Evolutionary conservation across 1,140 invertebrate species (phyloP).

Genomic region (Alviniconcha marisindica): DNA sequence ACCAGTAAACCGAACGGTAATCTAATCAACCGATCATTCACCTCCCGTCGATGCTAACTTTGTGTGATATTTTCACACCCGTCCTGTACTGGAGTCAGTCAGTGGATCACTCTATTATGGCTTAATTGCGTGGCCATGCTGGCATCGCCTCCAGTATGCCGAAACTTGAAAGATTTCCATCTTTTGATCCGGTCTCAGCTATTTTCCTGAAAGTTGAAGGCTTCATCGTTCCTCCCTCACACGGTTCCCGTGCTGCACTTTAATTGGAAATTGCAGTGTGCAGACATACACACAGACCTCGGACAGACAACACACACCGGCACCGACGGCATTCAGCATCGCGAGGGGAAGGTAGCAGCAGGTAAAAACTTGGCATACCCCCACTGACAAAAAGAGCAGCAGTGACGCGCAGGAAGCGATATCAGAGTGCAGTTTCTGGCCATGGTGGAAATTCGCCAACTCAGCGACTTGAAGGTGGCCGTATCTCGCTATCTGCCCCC

Average conservation of each 20-base stretch:
- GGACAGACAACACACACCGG: not conserved
- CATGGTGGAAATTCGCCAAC: conserved; percentile 23
- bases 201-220: not conserved
- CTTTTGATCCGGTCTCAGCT: not conserved
- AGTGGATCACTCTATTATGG: too few relatives aligned
- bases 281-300: not conserved
- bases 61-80: too few relatives aligned
- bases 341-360: too few relatives aligned
- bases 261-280: not conserved
- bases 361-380: conserved; percentile 10
- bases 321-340: not conserved
- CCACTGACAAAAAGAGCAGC: conserved; percentile 33
- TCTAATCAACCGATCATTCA: too few relatives aligned
- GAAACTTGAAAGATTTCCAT: too few relatives aligned
- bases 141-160: too few relatives aligned
- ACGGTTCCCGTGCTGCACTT: not conserved
- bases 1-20: too few relatives aligned
- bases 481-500: not conserved
- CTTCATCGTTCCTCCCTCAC: not conserved
- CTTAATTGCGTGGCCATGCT: too few relatives aligned
- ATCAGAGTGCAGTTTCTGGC: not conserved
- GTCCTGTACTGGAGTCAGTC: too few relatives aligned
- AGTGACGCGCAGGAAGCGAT: conserved; percentile 30
- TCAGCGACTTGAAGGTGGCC: not conserved
- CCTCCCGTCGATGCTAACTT: too few relatives aligned